Evolutionary conservation across 2,888 invertebrate genomes (phyloP).

Genomic region (Megalurothrips usitatus): DNA sequence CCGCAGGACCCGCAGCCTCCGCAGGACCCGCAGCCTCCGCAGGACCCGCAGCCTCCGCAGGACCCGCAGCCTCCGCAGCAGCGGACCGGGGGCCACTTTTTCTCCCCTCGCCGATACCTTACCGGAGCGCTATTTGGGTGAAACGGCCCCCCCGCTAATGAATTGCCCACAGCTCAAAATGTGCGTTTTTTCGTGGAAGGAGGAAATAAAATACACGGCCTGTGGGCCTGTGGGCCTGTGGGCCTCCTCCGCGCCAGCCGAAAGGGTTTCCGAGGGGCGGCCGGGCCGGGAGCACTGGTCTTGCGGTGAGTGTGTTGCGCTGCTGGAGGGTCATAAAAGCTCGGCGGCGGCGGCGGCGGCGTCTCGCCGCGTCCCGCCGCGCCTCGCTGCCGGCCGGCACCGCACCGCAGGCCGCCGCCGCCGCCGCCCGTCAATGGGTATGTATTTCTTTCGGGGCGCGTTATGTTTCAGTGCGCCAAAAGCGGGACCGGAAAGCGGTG

Average conservation of each 20-base stretch:
- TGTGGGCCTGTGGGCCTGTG: neutral
- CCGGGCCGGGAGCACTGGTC: neutral
- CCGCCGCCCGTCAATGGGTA: neutral
- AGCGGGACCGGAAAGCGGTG: neutral
- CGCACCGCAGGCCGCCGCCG: too few species aligned
- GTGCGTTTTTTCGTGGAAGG: conserved; percentile 19
- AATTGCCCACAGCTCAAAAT: neutral
- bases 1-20: too few species aligned
- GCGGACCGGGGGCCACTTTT: too few species aligned
- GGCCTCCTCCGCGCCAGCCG: too few species aligned
- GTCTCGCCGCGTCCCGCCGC: too few species aligned
- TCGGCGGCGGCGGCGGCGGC: too few species aligned
- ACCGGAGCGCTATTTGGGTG: neutral
- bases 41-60: too few species aligned
- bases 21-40: too few species aligned
- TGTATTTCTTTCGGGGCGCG: neutral
- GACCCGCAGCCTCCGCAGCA: too few species aligned
- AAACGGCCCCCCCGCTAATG: neutral
- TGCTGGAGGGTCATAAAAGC: neutral
- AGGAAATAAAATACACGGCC: conserved; percentile 8
- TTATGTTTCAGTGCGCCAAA: neutral
- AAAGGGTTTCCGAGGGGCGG: neutral
- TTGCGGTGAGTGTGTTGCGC: neutral
- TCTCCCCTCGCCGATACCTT: neutral
- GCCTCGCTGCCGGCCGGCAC: too few species aligned